phyloP scores from a whole-genome alignment of 2,797 vertebrate species.

The Gephyroberyx darwinii region DNA sequence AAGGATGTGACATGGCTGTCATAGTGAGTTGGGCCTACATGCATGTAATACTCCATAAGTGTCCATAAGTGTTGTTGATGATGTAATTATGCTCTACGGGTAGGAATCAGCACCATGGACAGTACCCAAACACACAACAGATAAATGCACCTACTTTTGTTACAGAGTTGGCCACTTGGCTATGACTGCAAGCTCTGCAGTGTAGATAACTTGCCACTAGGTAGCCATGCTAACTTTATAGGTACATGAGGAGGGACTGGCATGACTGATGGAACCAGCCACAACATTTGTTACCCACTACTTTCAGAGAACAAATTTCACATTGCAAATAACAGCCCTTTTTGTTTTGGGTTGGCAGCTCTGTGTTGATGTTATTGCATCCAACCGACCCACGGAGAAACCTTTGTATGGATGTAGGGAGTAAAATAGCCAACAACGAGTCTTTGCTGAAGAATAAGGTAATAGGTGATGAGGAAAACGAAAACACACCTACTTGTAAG shows the following conservation, averaged over 20 bases:
- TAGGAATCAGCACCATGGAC: slow-evolving; percentile 68
- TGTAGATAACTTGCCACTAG: background rate
- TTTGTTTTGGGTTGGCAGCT: slow-evolving; percentile 12
- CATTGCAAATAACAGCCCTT: background rate
- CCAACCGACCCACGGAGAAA: background rate
- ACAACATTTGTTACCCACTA: background rate
- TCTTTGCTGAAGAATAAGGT: slow-evolving; percentile 15
- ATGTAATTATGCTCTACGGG: slow-evolving; percentile 6
- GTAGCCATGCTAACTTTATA: no score
- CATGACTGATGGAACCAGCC: background rate
- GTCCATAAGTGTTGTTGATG: slow-evolving; percentile 21
- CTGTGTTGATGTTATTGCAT: background rate
- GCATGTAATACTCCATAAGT: no score
- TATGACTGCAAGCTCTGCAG: background rate
- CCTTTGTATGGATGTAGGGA: no score
- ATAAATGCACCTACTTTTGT: background rate
- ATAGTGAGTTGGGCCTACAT: background rate
- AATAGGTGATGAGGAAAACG: background rate
- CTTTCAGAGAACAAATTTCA: slow-evolving; percentile 18
- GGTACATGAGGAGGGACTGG: no score
- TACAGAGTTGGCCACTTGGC: background rate
- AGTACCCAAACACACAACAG: slow-evolving; percentile 63
- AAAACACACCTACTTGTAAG: slow-evolving; percentile 34
- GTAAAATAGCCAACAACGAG: slow-evolving; percentile 7
- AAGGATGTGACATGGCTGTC: background rate